These are phyloP conservation scores for Propithecus perrieri DNA, from an alignment of 2,797 vertebrate genomes.

Conservation along the genomic window DNA sequence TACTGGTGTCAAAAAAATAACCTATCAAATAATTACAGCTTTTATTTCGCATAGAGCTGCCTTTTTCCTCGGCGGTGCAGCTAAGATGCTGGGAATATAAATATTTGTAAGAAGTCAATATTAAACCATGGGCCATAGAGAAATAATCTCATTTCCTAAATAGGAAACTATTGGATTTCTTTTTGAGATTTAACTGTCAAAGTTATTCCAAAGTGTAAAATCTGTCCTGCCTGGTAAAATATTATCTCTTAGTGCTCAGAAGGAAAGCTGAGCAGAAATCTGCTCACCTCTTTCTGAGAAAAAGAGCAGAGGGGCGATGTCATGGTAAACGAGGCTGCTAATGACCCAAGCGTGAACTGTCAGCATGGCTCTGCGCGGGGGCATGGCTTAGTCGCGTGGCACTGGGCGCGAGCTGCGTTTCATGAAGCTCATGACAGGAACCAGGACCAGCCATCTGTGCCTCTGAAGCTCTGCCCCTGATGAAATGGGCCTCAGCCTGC, in stretches of 20 bases:
- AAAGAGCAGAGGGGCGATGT: not conserved
- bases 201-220: conserved; percentile 44
- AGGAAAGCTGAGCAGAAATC: not conserved
- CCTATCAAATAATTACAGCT: conserved; percentile 1
- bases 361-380: rapidly evolving
- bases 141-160: conserved; percentile 65
- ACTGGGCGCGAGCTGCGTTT: not conserved
- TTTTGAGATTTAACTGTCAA: conserved; percentile 54
- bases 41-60: conserved; percentile 37
- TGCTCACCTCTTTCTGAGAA: not conserved
- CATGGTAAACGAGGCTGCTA: not conserved
- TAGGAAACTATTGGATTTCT: conserved; percentile 59
- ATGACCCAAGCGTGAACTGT: not conserved
- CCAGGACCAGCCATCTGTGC: not conserved
- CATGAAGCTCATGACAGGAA: not conserved
- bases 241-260: not conserved
- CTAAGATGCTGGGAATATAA: conserved; percentile 59
- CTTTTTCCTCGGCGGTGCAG: not conserved
- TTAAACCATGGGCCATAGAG: conserved; percentile 40
- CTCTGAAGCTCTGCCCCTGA: not conserved
- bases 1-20: not conserved
- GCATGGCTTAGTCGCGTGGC: rapidly evolving
- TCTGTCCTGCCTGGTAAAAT: conserved; percentile 7
- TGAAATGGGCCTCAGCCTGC: not conserved
- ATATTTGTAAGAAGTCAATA: conserved; percentile 40